Percentiles rank a stretch among this genome's conserved stretches.
phyloP scores from a whole-genome alignment of 2,113 vertebrate genomes.

The Tachysurus vachellii region DNA sequence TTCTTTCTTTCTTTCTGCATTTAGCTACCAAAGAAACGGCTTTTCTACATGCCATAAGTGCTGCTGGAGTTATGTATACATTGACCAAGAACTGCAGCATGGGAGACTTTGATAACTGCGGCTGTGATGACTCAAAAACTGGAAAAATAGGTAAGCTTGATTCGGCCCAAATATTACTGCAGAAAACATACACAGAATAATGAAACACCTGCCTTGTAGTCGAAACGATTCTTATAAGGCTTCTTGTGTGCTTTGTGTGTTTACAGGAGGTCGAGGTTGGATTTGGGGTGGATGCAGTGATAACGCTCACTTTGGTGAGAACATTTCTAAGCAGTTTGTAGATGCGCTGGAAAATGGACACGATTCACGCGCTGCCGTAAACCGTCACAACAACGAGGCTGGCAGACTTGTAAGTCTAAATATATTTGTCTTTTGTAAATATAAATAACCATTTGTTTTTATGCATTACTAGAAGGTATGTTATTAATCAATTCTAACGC shows the following conservation, averaged over 20 bases:
- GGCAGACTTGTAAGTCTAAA: conserved; percentile 85
- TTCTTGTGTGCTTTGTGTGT: neutral
- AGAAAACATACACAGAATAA: neutral
- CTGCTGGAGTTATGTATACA: conserved; percentile 91
- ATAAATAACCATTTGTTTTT: neutral
- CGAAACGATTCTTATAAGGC: neutral
- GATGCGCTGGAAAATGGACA: conserved; percentile 91
- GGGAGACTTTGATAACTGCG: conserved; percentile 94
- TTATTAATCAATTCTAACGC: too few species aligned
- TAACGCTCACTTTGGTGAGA: conserved; percentile 92
- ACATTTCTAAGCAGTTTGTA: conserved; percentile 91
- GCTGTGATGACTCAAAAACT: conserved; percentile 90
- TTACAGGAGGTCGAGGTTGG: conserved; percentile 89
- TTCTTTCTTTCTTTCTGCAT: conserved; percentile 47
- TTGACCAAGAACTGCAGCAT: conserved; percentile 96
- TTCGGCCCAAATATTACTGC: neutral
- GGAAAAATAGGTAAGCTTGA: conserved; percentile 80
- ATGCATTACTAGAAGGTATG: neutral
- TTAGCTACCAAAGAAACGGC: conserved; percentile 91
- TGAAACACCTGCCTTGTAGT: neutral
- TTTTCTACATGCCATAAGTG: conserved; percentile 93
- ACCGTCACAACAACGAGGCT: conserved; percentile 94
- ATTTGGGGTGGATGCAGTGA: conserved; percentile 98
- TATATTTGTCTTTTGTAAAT: neutral
- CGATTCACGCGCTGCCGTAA: conserved; percentile 88